Evolutionary conservation across 2,888 invertebrate genomes (phyloP).

Genomic region (Erebia ligea): DNA sequence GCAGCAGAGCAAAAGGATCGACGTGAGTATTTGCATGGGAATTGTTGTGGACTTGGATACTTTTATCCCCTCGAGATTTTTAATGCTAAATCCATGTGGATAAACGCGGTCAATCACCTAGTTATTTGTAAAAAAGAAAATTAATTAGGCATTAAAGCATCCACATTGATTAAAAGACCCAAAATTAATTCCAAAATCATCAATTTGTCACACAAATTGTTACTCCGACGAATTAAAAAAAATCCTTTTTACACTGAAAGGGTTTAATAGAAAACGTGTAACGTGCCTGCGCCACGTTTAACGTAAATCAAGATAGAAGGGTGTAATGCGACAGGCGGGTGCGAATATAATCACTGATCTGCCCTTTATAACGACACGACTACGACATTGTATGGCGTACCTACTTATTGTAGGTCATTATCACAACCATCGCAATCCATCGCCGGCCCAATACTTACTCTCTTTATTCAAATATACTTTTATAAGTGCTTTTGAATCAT

Average conservation of each 20-base stretch:
- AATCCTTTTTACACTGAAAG: conserved; percentile 21
- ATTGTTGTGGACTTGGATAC: too few species aligned
- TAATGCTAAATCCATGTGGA: too few species aligned
- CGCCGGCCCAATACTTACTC: too few species aligned
- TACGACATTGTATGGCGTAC: not conserved
- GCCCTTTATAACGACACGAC: conserved; percentile 24
- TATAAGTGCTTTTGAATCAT: too few species aligned
- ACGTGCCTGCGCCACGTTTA: conserved; percentile 36
- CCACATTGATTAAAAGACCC: not conserved
- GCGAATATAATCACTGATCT: conserved; percentile 14
- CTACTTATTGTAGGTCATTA: too few species aligned
- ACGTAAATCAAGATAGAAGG: conserved; percentile 40
- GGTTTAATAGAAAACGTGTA: conserved; percentile 38
- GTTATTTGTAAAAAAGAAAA: too few species aligned
- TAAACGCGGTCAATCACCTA: too few species aligned
- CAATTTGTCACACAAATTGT: conserved; percentile 21
- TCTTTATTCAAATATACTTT: too few species aligned
- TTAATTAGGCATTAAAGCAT: not conserved
- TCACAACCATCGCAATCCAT: too few species aligned
- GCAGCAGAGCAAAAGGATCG: too few species aligned
- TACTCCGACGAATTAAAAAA: conserved; percentile 15
- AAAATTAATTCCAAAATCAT: conserved; percentile 2
- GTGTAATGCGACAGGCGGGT: conserved; percentile 39
- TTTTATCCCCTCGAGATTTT: too few species aligned
- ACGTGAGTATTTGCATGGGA: too few species aligned